Evolutionary conservation across 2,888 invertebrate genomes (phyloP).

Genomic region (Drosophila suboccidentalis): DNA sequence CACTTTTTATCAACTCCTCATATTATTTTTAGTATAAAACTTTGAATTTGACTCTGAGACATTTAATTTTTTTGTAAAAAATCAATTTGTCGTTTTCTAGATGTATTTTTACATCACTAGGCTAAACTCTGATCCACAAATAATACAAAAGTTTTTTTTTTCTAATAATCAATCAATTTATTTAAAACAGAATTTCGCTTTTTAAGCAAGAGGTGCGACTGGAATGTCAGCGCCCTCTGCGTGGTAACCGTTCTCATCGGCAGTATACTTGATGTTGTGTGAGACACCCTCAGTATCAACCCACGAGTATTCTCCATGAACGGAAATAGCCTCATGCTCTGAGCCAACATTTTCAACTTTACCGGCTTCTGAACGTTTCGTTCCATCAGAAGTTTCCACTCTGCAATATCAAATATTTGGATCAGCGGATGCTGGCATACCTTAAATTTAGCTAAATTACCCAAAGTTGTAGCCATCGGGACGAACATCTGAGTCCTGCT

Average conservation of each 20-base stretch:
- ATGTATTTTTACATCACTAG: too few species aligned
- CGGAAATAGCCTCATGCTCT: background rate
- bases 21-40: too few species aligned
- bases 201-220: background rate
- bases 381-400: conserved; percentile 26
- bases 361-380: background rate
- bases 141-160: conserved; percentile 6
- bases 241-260: conserved; percentile 30
- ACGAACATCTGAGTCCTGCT: conserved; percentile 73
- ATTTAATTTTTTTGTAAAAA: too few species aligned
- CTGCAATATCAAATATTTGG: conserved; percentile 9
- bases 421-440: background rate
- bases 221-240: conserved; percentile 12
- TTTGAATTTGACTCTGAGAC: too few species aligned
- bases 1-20: too few species aligned
- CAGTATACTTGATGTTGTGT: conserved; percentile 1
- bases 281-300: background rate
- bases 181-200: background rate
- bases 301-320: background rate
- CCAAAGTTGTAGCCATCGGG: conserved; percentile 86
- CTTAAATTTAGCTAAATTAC: conserved; percentile 21
- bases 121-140: background rate
- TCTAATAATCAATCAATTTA: conserved; percentile 13
- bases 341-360: background rate
- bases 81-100: too few species aligned